Conservation (phyloP, 1,140 invertebrate genomes). For the Platyscapa corneri region DNA sequence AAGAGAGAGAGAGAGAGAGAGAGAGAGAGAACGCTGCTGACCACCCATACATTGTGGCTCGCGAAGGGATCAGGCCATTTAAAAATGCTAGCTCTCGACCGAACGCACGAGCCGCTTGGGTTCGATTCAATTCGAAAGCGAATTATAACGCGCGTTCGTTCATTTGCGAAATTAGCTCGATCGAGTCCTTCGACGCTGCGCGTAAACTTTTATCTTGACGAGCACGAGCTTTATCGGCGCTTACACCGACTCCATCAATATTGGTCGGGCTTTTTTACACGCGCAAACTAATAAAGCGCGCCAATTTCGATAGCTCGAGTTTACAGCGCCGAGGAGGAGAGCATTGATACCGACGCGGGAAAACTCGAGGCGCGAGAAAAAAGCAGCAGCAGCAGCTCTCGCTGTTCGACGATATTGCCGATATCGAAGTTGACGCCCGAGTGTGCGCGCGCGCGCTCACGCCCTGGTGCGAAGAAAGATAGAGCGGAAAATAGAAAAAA, state of each 20-base stretch:
- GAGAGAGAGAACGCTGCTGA: no score
- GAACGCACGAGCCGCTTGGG: slow-evolving; percentile 9
- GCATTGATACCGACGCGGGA: slow-evolving; percentile 14
- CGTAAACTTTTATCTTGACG: slow-evolving; percentile 30
- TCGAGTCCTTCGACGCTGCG: slow-evolving; percentile 12
- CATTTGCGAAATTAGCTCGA: slow-evolving; percentile 31
- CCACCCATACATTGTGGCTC: no score
- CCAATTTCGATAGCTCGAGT: slow-evolving; percentile 5
- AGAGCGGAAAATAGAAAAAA: not conserved
- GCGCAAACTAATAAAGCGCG: slow-evolving; percentile 28
- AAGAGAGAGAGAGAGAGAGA: no score
- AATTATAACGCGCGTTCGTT: slow-evolving; percentile 11
- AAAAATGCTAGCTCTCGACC: slow-evolving; percentile 14
- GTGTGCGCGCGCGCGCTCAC: not conserved
- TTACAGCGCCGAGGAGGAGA: slow-evolving; percentile 23
- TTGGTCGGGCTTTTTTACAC: slow-evolving; percentile 26
- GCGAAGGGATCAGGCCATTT: slow-evolving; percentile 16
- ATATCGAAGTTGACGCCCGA: slow-evolving; percentile 21
- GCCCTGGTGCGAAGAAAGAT: not conserved
- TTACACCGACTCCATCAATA: slow-evolving; percentile 26
- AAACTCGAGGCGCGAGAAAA: slow-evolving; percentile 12
- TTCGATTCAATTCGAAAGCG: slow-evolving; percentile 30
- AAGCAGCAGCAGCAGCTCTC: not conserved
- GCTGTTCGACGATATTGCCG: slow-evolving; percentile 14
- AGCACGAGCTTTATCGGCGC: slow-evolving; percentile 31